Evolutionary conservation across 2,888 invertebrate species (phyloP), one percentile per base, ranked within the genome.

Genomic region (Caenorhabditis afra): DNA sequence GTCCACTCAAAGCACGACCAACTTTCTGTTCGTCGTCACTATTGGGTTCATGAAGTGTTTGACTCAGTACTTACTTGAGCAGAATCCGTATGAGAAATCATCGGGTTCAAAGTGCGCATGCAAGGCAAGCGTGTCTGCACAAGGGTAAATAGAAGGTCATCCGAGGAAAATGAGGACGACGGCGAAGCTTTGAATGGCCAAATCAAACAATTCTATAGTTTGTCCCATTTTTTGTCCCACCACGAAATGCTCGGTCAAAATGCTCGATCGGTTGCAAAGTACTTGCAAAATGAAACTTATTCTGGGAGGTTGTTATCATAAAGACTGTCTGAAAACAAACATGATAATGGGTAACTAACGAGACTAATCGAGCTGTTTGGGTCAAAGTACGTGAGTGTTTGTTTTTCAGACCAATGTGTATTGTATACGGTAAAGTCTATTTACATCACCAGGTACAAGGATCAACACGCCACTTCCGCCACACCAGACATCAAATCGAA

Each of bases 311-410:
- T 29, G 52, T 52, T 52, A 52, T 52, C 52, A 52, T 23, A 22
- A 1, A 52, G 52, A 23, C 18, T 55, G 55, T 37, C 41, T 55
- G 22, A 67, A 58, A 59, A 68, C 29, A 52, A 37, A 12, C 20
- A 39, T n/a, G 5, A 41, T 14, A 58, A 35, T 50, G n/a, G 53
- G 20, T 29, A 41, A 62, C 39, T 16, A 52, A 53, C 64, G 29
- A 64, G 39, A 44, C 14, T 44, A 44, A n/a, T 2, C 20, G 1
- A 22, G 20, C 18, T 23, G 50, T 29, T 29, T 3, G 70, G 70
- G 70, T 61, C 70, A 61, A 47, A 70, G 70, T 70, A 70, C 52
- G 45, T 10, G 29, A 29, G 37, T 70, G 68, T 70, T 70, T 70
- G 61, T 70, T 70, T 61, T 61, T 52, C 49, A 55, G 45, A n/a